These are phyloP conservation scores for Anneissia japonica DNA, from an alignment of 35 echinoderm and acorn worm genomes.

Conservation along the genomic window DNA sequence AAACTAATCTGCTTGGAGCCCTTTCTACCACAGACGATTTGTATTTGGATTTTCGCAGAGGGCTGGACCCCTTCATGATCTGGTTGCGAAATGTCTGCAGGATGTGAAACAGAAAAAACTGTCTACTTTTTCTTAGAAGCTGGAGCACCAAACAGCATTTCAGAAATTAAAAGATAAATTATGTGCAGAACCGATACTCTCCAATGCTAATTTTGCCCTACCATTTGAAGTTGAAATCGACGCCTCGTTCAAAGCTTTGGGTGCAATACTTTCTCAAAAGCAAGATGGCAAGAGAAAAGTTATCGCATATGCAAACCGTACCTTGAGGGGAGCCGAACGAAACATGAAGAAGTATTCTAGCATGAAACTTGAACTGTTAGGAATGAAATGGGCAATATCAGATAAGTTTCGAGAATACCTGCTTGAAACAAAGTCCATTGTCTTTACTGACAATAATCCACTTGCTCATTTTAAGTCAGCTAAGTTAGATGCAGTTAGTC, in stretches of 20 bases:
- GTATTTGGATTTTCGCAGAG: too few relatives aligned
- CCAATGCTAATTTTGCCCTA: constrained; percentile 1
- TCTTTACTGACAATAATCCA: constrained; percentile 15
- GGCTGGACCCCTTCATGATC: background rate
- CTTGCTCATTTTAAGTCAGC: background rate
- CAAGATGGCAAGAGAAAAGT: constrained; percentile 8
- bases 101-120: background rate
- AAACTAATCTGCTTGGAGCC: too few relatives aligned
- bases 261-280: constrained; percentile 5
- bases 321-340: background rate
- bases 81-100: background rate
- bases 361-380: constrained; percentile 26
- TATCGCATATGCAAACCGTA: constrained; percentile 26
- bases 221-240: constrained; percentile 30
- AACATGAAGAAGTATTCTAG: constrained; percentile 3
- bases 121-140: background rate
- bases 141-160: background rate
- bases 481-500: constrained; percentile 4
- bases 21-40: too few relatives aligned
- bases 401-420: constrained; percentile 43
- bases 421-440: constrained; percentile 21
- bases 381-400: constrained; percentile 22
- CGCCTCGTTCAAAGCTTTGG: background rate
- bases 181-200: background rate
- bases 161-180: background rate